A percentile compares a stretch with the other conserved stretches of the same genome.
Evolutionary conservation across 2,797 vertebrate genomes (phyloP).

Genomic region (Moxostoma hubbsi): DNA sequence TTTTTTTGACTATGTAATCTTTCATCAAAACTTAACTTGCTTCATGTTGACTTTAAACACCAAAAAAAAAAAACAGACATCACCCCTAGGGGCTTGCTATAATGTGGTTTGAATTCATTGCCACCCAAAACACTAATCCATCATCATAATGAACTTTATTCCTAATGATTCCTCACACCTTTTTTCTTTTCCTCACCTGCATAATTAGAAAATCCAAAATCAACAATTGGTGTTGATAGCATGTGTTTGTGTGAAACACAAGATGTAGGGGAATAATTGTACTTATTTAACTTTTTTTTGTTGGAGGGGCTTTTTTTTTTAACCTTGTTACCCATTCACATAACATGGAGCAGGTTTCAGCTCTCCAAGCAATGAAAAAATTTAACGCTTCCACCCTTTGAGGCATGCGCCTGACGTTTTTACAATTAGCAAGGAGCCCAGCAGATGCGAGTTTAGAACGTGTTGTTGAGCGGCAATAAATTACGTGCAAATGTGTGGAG

Average conservation of each 20-base stretch:
- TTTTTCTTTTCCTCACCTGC: constrained; percentile 28
- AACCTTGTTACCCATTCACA: constrained; percentile 6
- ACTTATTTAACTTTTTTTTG: too few relatives aligned
- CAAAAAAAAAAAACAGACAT: too few relatives aligned
- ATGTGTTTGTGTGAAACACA: constrained; percentile 3
- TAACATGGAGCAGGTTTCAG: constrained; percentile 31
- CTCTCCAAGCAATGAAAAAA: constrained; percentile 24
- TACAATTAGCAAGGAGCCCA: constrained; percentile 38
- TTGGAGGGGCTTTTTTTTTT: not conserved
- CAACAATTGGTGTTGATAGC: constrained; percentile 17
- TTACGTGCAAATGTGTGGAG: constrained; percentile 26
- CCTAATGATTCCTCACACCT: not conserved
- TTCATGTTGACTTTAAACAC: too few relatives aligned
- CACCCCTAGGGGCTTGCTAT: too few relatives aligned
- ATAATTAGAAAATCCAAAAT: constrained; percentile 36
- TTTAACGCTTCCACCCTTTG: constrained; percentile 28
- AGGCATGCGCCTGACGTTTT: constrained; percentile 14
- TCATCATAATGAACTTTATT: not conserved
- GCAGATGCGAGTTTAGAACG: constrained; percentile 21
- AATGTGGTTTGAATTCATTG: not conserved
- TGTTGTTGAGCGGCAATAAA: constrained; percentile 46
- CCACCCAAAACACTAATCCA: not conserved
- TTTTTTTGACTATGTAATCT: too few relatives aligned
- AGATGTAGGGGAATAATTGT: constrained; percentile 1
- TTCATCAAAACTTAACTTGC: too few relatives aligned